These are phyloP conservation scores for Balaeniceps rex DNA, from an alignment of 2,113 vertebrate genomes.

Conservation along the genomic window DNA sequence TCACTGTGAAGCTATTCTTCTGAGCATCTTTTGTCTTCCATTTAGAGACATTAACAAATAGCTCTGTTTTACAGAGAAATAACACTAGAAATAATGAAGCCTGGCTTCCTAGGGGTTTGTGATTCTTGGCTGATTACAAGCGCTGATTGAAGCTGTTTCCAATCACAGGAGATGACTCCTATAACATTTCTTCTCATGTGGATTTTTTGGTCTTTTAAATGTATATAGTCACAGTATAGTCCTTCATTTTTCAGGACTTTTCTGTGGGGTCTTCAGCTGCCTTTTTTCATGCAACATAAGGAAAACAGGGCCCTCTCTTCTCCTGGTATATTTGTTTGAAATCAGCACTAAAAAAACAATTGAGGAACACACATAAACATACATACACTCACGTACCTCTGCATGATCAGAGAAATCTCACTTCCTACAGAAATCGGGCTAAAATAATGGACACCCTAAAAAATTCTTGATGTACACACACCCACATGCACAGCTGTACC, in stretches of 20 bases:
- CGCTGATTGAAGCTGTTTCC: background rate
- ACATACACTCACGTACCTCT: background rate
- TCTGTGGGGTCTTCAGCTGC: background rate
- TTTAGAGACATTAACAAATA: slow-evolving; percentile 13
- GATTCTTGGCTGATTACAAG: slow-evolving; percentile 28
- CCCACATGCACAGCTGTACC: background rate
- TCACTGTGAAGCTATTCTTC: background rate
- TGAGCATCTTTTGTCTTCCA: background rate
- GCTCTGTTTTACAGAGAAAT: background rate
- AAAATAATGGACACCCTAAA: background rate
- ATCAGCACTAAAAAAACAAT: background rate
- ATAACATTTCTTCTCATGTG: background rate
- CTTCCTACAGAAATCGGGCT: background rate
- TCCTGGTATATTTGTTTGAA: background rate
- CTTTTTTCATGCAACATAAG: background rate
- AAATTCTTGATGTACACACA: background rate
- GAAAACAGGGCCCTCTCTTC: background rate
- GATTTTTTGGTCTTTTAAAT: background rate
- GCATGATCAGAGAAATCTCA: background rate
- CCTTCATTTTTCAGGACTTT: background rate
- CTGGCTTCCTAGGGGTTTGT: slow-evolving; percentile 12
- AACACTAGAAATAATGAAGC: slow-evolving; percentile 34
- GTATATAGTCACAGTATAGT: background rate
- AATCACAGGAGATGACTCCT: background rate
- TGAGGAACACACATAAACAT: background rate